Percentiles rank a stretch among this genome's conserved stretches.
Conservation (phyloP, 2,888 invertebrate genomes). For the Machimus rusticus region DNA sequence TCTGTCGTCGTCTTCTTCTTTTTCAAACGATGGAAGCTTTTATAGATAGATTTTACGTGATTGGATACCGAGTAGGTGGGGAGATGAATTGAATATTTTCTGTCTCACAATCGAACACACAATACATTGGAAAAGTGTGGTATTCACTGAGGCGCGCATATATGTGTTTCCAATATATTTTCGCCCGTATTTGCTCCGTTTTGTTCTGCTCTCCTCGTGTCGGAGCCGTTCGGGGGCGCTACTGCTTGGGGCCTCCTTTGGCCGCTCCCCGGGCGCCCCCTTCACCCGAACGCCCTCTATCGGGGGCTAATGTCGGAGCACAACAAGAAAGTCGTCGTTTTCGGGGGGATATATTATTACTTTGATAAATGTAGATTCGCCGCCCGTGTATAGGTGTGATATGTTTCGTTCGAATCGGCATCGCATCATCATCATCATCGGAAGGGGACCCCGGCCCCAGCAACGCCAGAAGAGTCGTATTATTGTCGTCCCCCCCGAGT, state of each 20-base stretch:
- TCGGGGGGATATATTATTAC: neutral
- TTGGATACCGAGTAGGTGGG: slow-evolving; percentile 43
- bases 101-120: slow-evolving; percentile 38
- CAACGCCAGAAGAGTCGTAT: neutral
- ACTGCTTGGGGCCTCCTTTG: neutral
- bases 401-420: slow-evolving; percentile 35
- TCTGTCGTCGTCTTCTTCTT: slow-evolving; percentile 35
- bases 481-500: slow-evolving; percentile 43
- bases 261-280: neutral
- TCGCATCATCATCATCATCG: slow-evolving; percentile 24
- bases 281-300: neutral
- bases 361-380: slow-evolving; percentile 5
- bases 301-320: neutral
- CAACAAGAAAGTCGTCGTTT: neutral
- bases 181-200: neutral
- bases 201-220: neutral
- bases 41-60: slow-evolving; percentile 48
- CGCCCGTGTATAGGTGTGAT: slow-evolving; percentile 8
- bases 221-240: neutral
- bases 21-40: slow-evolving; percentile 31
- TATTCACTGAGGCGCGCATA: slow-evolving; percentile 21
- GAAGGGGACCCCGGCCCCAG: neutral
- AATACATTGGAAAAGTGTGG: slow-evolving; percentile 23
- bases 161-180: slow-evolving; percentile 38
- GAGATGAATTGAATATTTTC: slow-evolving; percentile 40